phyloP scores from a whole-genome alignment of 2,797 vertebrate species.

The Lycodopsis pacificus region DNA sequence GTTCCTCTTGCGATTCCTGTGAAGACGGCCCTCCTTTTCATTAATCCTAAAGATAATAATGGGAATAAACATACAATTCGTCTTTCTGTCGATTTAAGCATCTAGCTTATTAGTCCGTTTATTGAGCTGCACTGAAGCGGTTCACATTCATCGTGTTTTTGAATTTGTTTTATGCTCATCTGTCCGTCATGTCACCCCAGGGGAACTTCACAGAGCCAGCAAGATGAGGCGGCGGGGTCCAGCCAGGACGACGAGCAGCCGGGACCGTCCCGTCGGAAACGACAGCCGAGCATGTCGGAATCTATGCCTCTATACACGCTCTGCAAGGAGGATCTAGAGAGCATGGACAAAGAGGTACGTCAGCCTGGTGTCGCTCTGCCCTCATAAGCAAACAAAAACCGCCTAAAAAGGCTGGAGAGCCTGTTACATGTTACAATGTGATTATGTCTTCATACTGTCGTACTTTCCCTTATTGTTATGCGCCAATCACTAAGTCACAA shows the following conservation, averaged over 20 bases:
- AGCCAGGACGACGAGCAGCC: slow-evolving; percentile 88
- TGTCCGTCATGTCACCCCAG: slow-evolving; percentile 72
- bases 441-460: neutral
- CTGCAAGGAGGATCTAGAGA: slow-evolving; percentile 98
- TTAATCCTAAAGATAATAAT: neutral
- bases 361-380: neutral
- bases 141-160: neutral
- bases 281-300: slow-evolving; percentile 98
- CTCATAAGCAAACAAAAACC: neutral
- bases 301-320: slow-evolving; percentile 95
- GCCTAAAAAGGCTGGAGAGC: too few relatives aligned
- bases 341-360: slow-evolving; percentile 99
- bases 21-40: neutral
- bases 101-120: neutral
- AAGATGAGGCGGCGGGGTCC: slow-evolving; percentile 70
- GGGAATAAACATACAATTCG: neutral
- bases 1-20: neutral
- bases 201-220: slow-evolving; percentile 85
- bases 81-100: neutral
- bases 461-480: too few relatives aligned
- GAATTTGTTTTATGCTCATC: neutral
- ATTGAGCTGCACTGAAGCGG: neutral
- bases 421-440: neutral
- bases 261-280: slow-evolving; percentile 89
- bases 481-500: neutral